Conservation (phyloP, 2,113 vertebrate species). For the Carettochelys insculpta region DNA sequence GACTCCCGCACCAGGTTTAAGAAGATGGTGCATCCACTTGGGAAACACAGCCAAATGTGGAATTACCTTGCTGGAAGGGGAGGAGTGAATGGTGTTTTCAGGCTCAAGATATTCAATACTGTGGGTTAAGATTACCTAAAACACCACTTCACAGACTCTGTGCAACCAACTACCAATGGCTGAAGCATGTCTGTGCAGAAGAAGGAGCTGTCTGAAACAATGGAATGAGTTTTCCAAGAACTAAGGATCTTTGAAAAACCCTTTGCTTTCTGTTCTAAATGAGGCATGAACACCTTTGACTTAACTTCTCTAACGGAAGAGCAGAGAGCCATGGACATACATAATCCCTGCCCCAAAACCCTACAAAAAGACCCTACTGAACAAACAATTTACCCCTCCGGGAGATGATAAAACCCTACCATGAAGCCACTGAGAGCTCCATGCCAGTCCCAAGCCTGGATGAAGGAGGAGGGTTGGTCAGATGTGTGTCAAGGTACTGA, state of each 20-base stretch:
- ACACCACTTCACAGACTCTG: not conserved
- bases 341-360: too few relatives aligned
- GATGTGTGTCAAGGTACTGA: too few relatives aligned
- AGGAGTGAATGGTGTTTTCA: not conserved
- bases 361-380: too few relatives aligned
- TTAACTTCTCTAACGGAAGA: not conserved
- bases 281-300: not conserved
- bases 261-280: not conserved
- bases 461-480: too few relatives aligned
- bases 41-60: not conserved
- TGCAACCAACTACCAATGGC: not conserved
- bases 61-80: not conserved
- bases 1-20: not conserved
- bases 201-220: not conserved
- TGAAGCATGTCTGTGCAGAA: not conserved
- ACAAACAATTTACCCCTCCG: too few relatives aligned
- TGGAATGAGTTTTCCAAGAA: not conserved
- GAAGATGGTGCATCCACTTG: not conserved
- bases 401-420: too few relatives aligned
- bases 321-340: not conserved
- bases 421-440: too few relatives aligned
- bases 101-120: not conserved
- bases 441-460: too few relatives aligned
- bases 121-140: not conserved
- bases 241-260: not conserved